phyloP scores from a whole-genome alignment of 2,888 invertebrate genomes.

The Sarcophaga rosellei region DNA sequence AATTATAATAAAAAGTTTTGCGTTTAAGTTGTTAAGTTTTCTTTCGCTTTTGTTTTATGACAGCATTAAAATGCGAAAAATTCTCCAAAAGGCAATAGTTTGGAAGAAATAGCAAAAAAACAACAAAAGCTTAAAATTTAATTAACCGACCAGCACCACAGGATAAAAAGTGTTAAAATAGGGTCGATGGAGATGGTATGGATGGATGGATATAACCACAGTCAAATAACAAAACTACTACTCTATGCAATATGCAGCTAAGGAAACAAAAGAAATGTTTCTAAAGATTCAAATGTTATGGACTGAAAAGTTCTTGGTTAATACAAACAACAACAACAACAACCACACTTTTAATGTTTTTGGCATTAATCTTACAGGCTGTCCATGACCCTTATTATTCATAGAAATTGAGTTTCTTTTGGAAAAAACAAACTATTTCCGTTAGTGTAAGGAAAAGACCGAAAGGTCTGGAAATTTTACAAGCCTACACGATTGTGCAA shows the following conservation, averaged over 20 bases:
- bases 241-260: background rate
- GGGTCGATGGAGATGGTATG: constrained; percentile 2
- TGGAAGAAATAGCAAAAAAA: constrained; percentile 10
- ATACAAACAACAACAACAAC: constrained; percentile 8
- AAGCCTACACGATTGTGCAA: background rate
- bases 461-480: no score
- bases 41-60: background rate
- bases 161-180: constrained; percentile 60
- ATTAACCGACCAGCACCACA: constrained; percentile 54
- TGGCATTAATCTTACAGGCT: background rate
- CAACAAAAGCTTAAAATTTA: constrained; percentile 56
- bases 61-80: background rate
- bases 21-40: no score
- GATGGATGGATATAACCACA: constrained; percentile 35
- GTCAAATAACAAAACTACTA: constrained; percentile 16
- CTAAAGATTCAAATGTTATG: no score
- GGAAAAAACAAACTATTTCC: no score
- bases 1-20: no score
- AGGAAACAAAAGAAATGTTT: constrained; percentile 28
- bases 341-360: background rate
- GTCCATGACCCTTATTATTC: no score
- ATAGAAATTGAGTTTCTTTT: no score
- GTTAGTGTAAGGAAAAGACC: no score
- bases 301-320: background rate
- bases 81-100: constrained; percentile 10